phyloP scores from a whole-genome alignment of 2,113 vertebrate species.

The Aepyceros melampus region DNA sequence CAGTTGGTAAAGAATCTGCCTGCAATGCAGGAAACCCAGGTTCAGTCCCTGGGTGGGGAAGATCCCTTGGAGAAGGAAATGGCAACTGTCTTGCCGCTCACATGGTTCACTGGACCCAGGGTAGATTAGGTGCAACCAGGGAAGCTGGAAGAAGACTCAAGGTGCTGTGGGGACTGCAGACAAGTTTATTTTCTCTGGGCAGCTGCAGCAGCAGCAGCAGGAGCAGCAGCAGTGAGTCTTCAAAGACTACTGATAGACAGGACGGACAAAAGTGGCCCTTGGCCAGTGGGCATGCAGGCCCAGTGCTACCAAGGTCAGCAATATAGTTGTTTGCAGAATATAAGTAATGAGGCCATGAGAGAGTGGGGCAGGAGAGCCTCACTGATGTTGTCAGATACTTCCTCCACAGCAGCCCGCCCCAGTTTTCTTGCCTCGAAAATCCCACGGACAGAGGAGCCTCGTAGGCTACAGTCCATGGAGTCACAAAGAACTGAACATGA shows the following conservation, averaged over 20 bases:
- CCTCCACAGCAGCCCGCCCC: not conserved
- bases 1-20: not conserved
- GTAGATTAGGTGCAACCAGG: not conserved
- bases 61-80: not conserved
- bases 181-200: not conserved
- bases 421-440: not conserved
- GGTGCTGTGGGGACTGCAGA: not conserved
- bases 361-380: not conserved
- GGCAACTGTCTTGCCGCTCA: accelerated
- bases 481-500: not conserved
- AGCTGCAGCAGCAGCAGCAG: not conserved
- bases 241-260: not conserved
- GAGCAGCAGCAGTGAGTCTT: not conserved
- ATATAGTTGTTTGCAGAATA: not conserved
- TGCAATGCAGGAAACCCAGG: not conserved
- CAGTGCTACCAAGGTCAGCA: not conserved
- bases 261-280: not conserved
- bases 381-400: not conserved
- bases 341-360: not conserved
- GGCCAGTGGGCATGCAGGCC: not conserved
- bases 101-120: not conserved
- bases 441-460: not conserved
- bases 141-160: not conserved
- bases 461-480: not conserved
- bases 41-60: not conserved